A percentile compares a stretch with the other conserved stretches of the same genome.
These are phyloP conservation scores for Acanthopagrus latus DNA, from an alignment of 2,797 vertebrate species.

Conservation along the genomic window DNA sequence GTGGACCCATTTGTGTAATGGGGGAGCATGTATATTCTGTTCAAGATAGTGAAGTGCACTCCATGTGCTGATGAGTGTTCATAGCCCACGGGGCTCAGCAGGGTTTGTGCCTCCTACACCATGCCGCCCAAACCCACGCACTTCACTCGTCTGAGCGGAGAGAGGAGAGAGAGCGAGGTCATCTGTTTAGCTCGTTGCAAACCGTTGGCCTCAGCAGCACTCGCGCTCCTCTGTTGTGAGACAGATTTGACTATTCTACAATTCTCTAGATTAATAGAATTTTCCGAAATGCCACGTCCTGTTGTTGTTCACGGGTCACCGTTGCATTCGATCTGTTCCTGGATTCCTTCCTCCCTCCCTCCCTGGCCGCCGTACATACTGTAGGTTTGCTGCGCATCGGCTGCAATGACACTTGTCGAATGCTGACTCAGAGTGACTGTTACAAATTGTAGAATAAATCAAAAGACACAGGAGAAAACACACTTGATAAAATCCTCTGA, in stretches of 20 bases:
- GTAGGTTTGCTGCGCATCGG: conserved; percentile 15
- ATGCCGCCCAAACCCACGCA: conserved; percentile 77
- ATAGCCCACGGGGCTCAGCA: conserved; percentile 81
- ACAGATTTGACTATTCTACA: conserved; percentile 32
- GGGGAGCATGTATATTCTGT: conserved; percentile 65
- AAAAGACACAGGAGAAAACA: conserved; percentile 79
- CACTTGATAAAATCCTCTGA: conserved; percentile 84
- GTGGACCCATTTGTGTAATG: conserved; percentile 67
- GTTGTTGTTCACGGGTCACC: conserved; percentile 35
- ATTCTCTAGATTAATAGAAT: conserved; percentile 48
- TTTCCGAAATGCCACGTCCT: conserved; percentile 31
- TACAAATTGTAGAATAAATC: conserved; percentile 87
- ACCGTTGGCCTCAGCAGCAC: conserved; percentile 59
- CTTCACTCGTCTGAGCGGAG: conserved; percentile 74
- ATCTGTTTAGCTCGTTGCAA: conserved; percentile 63
- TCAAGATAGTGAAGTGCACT: conserved; percentile 79
- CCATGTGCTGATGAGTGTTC: conserved; percentile 80
- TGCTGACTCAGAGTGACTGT: conserved; percentile 78
- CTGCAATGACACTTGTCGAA: conserved; percentile 60
- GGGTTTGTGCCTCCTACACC: conserved; percentile 82
- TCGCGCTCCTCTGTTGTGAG: conserved; percentile 42
- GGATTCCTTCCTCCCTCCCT: conserved; percentile 1
- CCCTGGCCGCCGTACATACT: too few relatives aligned
- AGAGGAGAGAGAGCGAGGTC: conserved; percentile 71
- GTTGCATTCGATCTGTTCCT: conserved; percentile 7